Evolutionary conservation across 2,888 invertebrate genomes (phyloP).

Genomic region (Auanema sp.): DNA sequence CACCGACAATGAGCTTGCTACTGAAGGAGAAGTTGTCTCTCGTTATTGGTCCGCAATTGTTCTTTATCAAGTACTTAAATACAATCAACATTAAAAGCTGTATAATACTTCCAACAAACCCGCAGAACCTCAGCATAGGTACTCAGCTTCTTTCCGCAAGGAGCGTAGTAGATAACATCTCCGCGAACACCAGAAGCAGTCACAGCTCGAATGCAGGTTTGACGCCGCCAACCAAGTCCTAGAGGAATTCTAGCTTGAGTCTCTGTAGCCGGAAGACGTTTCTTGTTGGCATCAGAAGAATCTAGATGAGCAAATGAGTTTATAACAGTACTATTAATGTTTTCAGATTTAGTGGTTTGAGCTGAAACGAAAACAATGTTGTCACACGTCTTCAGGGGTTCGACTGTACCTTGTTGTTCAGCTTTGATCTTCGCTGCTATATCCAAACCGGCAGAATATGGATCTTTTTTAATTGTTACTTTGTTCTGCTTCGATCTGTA

Average conservation of each 20-base stretch:
- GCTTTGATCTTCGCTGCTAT: no score
- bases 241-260: constrained; percentile 16
- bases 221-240: constrained; percentile 43
- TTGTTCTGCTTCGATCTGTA: no score
- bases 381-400: no score
- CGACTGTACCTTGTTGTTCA: no score
- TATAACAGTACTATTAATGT: no score
- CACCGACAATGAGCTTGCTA: constrained; percentile 84
- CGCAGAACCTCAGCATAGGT: constrained; percentile 72
- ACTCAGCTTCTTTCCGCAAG: constrained; percentile 73
- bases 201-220: constrained; percentile 48
- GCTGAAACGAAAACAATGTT: no score
- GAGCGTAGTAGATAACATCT: constrained; percentile 85
- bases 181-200: constrained; percentile 78
- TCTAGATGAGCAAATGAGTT: no score
- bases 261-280: constrained; percentile 20
- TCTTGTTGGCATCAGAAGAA: constrained; percentile 5
- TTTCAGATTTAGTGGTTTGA: no score
- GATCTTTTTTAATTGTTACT: no score
- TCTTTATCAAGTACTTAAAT: constrained; percentile 77
- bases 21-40: constrained; percentile 90
- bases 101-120: constrained; percentile 66
- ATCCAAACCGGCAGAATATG: no score
- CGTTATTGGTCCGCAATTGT: constrained; percentile 73
- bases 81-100: constrained; percentile 13